Percentiles rank a stretch among this genome's conserved stretches.
Conservation (phyloP, 2,113 vertebrate genomes). For the Tragelaphus buxtoni region DNA sequence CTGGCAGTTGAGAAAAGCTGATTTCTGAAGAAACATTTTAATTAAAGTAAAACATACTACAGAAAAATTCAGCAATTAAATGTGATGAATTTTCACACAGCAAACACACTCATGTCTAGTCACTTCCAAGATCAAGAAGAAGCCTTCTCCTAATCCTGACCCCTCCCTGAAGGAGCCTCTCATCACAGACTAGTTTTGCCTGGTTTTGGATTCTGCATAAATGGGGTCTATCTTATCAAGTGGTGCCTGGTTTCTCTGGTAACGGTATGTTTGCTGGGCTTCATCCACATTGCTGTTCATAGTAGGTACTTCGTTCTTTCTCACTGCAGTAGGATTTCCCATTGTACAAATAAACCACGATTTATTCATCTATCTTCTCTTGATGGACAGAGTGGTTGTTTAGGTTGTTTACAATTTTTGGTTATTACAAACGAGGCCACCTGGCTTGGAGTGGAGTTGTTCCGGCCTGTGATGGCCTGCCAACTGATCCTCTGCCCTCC, state of each 20-base stretch:
- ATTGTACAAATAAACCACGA: background rate
- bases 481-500: background rate
- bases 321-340: background rate
- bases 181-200: background rate
- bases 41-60: background rate
- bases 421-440: background rate
- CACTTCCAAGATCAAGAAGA: background rate
- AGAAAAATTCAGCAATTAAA: background rate
- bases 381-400: background rate
- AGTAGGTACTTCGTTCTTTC: background rate
- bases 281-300: background rate
- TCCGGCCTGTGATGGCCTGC: background rate
- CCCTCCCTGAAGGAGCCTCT: background rate
- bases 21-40: background rate
- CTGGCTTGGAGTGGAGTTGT: background rate
- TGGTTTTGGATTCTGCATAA: background rate
- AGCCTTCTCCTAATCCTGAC: too few species aligned
- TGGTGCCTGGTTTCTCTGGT: background rate
- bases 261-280: background rate
- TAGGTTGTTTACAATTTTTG: background rate
- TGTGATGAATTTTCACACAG: background rate
- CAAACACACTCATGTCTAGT: background rate
- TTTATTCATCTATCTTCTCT: background rate
- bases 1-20: background rate
- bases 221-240: fast-evolving